These are phyloP conservation scores for Python bivittatus DNA, from an alignment of 2,113 vertebrate species.

Conservation along the genomic window DNA sequence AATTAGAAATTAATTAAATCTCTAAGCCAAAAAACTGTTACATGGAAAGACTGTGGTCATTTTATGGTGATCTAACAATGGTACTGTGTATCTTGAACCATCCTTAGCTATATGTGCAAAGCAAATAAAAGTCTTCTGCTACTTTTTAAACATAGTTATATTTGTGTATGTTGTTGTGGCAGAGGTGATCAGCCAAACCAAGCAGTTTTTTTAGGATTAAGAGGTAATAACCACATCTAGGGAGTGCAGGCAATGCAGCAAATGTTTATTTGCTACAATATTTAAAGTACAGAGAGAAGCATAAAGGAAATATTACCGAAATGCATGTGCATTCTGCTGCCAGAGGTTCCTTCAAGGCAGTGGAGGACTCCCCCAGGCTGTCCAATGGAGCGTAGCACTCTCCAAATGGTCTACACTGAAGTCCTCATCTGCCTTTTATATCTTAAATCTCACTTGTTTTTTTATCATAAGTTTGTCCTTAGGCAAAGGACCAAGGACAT, in stretches of 20 bases:
- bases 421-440: background rate
- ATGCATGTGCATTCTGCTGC: background rate
- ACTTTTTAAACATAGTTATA: background rate
- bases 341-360: background rate
- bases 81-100: background rate
- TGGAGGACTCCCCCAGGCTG: background rate
- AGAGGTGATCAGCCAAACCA: background rate
- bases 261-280: background rate
- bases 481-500: background rate
- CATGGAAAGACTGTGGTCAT: background rate
- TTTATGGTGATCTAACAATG: background rate
- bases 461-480: background rate
- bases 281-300: background rate
- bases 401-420: background rate
- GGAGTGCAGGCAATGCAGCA: background rate
- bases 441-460: background rate
- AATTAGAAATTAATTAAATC: background rate
- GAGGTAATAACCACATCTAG: no score
- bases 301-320: background rate
- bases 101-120: background rate
- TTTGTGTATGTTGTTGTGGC: background rate
- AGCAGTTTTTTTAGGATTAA: background rate
- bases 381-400: background rate
- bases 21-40: background rate
- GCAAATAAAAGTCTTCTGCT: background rate